Conservation (phyloP, 1,140 invertebrate genomes). For the Himalopsyche phryganea region DNA sequence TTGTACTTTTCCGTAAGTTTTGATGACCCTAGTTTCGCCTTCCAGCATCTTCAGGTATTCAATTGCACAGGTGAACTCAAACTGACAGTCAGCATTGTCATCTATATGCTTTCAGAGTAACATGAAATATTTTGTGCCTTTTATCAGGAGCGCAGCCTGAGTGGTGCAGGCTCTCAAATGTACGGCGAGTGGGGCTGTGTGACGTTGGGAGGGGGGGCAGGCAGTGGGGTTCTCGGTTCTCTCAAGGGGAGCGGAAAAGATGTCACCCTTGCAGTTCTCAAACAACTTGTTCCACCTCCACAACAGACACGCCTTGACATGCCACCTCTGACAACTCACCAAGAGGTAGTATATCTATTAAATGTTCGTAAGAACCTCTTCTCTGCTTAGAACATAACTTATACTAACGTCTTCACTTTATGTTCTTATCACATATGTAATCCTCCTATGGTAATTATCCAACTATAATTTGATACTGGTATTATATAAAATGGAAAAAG, state of each 20-base stretch:
- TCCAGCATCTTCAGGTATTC: no score
- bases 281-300: slow-evolving; percentile 73
- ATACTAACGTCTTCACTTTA: neutral
- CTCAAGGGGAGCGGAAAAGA: slow-evolving; percentile 77
- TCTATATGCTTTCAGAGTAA: no score
- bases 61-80: no score
- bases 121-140: slow-evolving; percentile 1
- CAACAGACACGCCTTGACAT: slow-evolving; percentile 71
- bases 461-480: neutral
- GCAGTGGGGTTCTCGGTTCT: slow-evolving; percentile 81
- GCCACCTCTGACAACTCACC: slow-evolving; percentile 68
- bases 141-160: slow-evolving; percentile 46
- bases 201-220: slow-evolving; percentile 64
- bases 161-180: slow-evolving; percentile 58
- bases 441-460: no score
- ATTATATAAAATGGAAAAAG: slow-evolving; percentile 5
- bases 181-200: slow-evolving; percentile 84
- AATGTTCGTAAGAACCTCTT: no score
- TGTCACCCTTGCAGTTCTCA: slow-evolving; percentile 80
- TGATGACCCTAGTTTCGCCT: no score
- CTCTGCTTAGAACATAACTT: no score
- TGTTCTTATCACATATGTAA: neutral
- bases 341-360: slow-evolving; percentile 60
- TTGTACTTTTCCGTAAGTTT: no score
- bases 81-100: no score